These are phyloP conservation scores for Mohoua ochrocephala DNA, from an alignment of 2,113 vertebrate species.

Conservation along the genomic window DNA sequence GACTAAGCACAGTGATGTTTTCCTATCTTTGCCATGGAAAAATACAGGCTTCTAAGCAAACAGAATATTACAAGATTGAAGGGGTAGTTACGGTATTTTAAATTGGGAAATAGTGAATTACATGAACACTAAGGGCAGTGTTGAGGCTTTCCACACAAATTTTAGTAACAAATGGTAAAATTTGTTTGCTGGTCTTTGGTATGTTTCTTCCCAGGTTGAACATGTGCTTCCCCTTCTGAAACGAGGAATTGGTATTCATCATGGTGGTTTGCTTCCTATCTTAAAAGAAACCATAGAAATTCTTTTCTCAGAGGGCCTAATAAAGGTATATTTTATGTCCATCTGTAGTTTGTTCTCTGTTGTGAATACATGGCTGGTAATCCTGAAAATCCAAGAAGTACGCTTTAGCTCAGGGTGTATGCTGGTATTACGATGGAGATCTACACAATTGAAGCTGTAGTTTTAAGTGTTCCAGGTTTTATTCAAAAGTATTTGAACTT, in stretches of 20 bases:
- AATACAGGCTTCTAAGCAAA: not conserved
- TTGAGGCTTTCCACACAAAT: not conserved
- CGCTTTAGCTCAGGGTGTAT: not conserved
- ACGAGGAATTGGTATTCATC: conserved; percentile 95
- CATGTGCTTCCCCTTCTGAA: conserved; percentile 91
- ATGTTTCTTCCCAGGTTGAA: conserved; percentile 70
- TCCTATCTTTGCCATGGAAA: not conserved
- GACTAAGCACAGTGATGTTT: not conserved
- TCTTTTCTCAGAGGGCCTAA: conserved; percentile 94
- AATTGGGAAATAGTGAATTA: not conserved
- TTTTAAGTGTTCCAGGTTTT: not conserved
- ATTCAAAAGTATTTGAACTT: not conserved
- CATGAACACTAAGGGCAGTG: not conserved
- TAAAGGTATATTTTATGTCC: conserved; percentile 81
- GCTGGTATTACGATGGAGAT: rapidly evolving
- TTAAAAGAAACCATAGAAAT: conserved; percentile 99
- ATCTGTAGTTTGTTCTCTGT: not conserved
- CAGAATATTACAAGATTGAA: not conserved
- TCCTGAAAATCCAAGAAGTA: not conserved
- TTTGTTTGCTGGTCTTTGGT: not conserved
- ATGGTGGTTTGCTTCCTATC: conserved; percentile 95
- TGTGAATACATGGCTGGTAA: not conserved
- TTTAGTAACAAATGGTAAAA: not conserved
- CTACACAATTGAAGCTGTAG: not conserved
- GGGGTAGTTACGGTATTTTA: not conserved